Conservation (phyloP, 2,113 vertebrate genomes). For the Camelus bactrianus region DNA sequence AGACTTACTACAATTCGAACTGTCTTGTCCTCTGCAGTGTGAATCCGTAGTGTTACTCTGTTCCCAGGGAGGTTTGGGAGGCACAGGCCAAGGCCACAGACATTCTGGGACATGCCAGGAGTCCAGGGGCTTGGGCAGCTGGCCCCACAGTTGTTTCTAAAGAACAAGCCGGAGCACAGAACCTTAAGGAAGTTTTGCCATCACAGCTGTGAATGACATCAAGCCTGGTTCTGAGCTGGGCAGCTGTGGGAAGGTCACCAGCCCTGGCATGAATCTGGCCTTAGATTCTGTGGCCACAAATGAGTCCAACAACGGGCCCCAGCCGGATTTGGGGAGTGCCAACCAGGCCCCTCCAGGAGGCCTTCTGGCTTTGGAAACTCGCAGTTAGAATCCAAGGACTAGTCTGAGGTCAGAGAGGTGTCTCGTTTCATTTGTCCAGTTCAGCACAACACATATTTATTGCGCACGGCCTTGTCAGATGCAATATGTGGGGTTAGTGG, state of each 20-base stretch:
- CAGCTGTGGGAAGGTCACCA: constrained; percentile 45
- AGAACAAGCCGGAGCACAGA: neutral
- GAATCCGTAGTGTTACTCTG: neutral
- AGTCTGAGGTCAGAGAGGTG: neutral
- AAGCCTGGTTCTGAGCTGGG: neutral
- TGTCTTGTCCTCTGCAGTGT: neutral
- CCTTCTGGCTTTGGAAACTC: neutral
- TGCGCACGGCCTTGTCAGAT: neutral
- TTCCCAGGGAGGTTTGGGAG: neutral
- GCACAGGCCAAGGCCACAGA: neutral
- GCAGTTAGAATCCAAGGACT: constrained; percentile 50
- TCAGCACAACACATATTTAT: neutral
- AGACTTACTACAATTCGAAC: neutral
- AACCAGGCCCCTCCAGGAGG: neutral
- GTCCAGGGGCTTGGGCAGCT: neutral
- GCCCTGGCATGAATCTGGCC: constrained; percentile 19
- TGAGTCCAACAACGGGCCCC: constrained; percentile 2
- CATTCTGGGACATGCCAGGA: neutral
- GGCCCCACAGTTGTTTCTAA: neutral
- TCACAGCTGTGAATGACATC: neutral
- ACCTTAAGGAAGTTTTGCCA: neutral
- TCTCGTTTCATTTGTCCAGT: neutral
- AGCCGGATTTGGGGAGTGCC: neutral
- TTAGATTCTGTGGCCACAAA: neutral
- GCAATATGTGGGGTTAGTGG: neutral